Evolutionary conservation across 1,140 invertebrate genomes (phyloP), one percentile per base, ranked within the genome.

Genomic region (Megalonaias nervosa): DNA sequence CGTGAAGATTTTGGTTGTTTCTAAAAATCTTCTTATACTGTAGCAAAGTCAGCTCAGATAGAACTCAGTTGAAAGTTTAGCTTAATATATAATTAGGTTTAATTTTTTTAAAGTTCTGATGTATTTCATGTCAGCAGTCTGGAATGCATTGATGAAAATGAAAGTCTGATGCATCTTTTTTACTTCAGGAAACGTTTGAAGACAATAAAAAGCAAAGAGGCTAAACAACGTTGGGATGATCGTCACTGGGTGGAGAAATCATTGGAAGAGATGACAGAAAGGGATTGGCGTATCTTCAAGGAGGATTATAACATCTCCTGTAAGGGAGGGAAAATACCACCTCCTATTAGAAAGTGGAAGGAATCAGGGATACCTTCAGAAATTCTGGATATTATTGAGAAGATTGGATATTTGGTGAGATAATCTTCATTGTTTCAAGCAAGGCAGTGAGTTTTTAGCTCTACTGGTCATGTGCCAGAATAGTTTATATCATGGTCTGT

Each of bases 231-330:
- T 88, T 99, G 97, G 96, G 98, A 99, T 92, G 98, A 99, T 89
- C 93, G 99, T 38, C 98, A 99, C 91, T 99, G 99, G 99, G 96
- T 95, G 21, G 97, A 99, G 84, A 99, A 99, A 91, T 93, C 94
- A 16, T 87, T 95, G 0, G 94, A 95, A 69, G 97, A 99, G 92
- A 99, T 99, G 99, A 98, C 96, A 15, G 98, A 99, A 89, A 93
- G 99, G 88, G 99, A 99, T 92, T 99, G 99, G 99, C 94, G 99
- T 89, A 99, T 99, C 85, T 99, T 99, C 88, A 94, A 98, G 79
- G 99, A 99, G 92, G 99, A 99, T 92, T 99, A 98, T 88, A 99
- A 98, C 88, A 99, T 99, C 66, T 96, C 97, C 9, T 98, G 99
- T 67, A 99, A 99, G 91, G 98, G 97, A 77, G 99, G 99, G 0